phyloP scores from a whole-genome alignment of 2,888 invertebrate species.

The Drosophila macrospina region DNA sequence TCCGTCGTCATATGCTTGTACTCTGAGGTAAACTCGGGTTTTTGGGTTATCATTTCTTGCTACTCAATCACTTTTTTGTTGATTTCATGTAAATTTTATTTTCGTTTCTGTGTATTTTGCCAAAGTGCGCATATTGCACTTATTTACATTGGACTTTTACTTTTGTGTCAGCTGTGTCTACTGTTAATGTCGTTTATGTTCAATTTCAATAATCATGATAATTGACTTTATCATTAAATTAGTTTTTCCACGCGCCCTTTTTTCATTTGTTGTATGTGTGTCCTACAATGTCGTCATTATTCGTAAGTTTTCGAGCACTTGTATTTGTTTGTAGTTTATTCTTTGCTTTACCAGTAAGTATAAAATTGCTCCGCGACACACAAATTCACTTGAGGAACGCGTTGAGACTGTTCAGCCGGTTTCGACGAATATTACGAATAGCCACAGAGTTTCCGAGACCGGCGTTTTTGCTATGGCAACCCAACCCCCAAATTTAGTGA shows the following conservation, averaged over 20 bases:
- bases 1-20: conserved; percentile 50
- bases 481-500: conserved; percentile 22
- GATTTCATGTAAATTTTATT: not conserved
- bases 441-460: conserved; percentile 61
- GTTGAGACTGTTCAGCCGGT: conserved; percentile 48
- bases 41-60: conserved; percentile 35
- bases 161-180: conserved; percentile 1
- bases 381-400: conserved; percentile 43
- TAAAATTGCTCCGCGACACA: conserved; percentile 19
- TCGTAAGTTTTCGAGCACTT: conserved; percentile 15
- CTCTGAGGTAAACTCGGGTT: not conserved
- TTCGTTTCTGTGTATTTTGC: not conserved
- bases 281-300: conserved; percentile 14
- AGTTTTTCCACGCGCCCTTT: conserved; percentile 5
- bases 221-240: not conserved
- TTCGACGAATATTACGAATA: conserved; percentile 35
- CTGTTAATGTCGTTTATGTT: not conserved
- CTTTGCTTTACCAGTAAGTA: conserved; percentile 33
- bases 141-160: conserved; percentile 10
- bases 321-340: conserved; percentile 38
- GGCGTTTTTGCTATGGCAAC: conserved; percentile 60
- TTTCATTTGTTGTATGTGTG: conserved; percentile 14
- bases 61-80: not conserved
- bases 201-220: not conserved
- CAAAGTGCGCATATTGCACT: not conserved